phyloP scores from a whole-genome alignment of 1,140 invertebrate genomes.

The Drosophila novamexicana region DNA sequence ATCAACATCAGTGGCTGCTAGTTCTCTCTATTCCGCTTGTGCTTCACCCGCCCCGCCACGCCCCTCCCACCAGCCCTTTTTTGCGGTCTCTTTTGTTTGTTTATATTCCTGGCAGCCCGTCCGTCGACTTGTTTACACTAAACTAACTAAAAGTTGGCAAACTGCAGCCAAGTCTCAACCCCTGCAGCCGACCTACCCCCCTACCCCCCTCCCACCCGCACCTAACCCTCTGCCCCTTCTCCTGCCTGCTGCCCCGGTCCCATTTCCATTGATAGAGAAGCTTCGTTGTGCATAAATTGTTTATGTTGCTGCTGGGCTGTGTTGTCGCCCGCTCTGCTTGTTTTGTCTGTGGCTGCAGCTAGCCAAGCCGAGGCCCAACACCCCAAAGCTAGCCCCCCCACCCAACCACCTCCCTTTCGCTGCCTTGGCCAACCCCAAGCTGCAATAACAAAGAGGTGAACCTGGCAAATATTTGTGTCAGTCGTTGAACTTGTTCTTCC shows the following conservation, averaged over 20 bases:
- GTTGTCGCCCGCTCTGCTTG: constrained; percentile 12
- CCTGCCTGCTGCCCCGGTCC: not conserved
- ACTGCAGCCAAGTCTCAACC: constrained; percentile 52
- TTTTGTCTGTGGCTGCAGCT: constrained; percentile 34
- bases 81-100: constrained; percentile 25
- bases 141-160: constrained; percentile 73
- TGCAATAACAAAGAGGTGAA: constrained; percentile 56
- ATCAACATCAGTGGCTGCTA: no score
- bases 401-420: not conserved
- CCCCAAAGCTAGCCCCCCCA: not conserved
- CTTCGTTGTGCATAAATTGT: constrained; percentile 76
- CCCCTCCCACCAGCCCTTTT: not conserved
- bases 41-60: not conserved
- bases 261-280: constrained; percentile 46
- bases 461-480: constrained; percentile 69
- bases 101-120: constrained; percentile 3
- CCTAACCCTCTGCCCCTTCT: not conserved
- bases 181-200: not conserved
- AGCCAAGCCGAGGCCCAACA: constrained; percentile 19
- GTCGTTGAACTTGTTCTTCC: constrained; percentile 68
- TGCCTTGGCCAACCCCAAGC: constrained; percentile 22
- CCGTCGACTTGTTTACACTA: constrained; percentile 63
- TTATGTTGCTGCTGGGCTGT: constrained; percentile 52
- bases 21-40: not conserved
- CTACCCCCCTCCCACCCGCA: not conserved